Conservation (phyloP, 2,888 invertebrate genomes). For the Iselma pallidipennis region DNA sequence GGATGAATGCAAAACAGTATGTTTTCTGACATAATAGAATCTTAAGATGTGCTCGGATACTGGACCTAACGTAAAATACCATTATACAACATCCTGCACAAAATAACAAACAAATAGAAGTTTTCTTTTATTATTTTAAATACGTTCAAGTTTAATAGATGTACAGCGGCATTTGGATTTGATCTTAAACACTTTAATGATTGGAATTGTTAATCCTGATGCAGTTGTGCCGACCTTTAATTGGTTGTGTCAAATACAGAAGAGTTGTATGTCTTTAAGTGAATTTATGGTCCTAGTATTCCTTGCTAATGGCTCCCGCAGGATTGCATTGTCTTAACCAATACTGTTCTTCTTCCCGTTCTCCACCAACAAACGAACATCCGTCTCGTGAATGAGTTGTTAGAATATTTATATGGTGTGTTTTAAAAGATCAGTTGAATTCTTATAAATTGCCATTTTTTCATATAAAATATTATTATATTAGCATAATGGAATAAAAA, state of each 20-base stretch:
- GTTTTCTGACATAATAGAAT: not conserved
- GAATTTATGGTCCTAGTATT: constrained; percentile 36
- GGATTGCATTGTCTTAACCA: constrained; percentile 26
- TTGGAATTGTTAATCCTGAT: constrained; percentile 38
- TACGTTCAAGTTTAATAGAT: too few species aligned
- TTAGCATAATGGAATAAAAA: too few species aligned
- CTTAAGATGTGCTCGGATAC: too few species aligned
- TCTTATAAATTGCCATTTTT: too few species aligned
- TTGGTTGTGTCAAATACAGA: constrained; percentile 44
- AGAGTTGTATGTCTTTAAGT: constrained; percentile 12
- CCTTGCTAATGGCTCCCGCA: constrained; percentile 39
- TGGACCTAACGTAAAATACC: not conserved
- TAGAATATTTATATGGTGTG: not conserved
- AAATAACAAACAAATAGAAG: not conserved
- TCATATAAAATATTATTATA: too few species aligned
- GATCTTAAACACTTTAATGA: constrained; percentile 31
- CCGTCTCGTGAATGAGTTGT: not conserved
- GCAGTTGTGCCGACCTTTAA: constrained; percentile 42
- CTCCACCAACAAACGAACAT: too few species aligned
- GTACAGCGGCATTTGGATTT: not conserved
- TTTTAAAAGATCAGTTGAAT: too few species aligned
- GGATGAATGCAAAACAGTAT: not conserved
- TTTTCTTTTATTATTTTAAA: not conserved
- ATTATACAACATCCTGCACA: not conserved
- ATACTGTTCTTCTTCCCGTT: not conserved